Conservation (phyloP, 1,140 invertebrate species). For the Nymphalis io region DNA sequence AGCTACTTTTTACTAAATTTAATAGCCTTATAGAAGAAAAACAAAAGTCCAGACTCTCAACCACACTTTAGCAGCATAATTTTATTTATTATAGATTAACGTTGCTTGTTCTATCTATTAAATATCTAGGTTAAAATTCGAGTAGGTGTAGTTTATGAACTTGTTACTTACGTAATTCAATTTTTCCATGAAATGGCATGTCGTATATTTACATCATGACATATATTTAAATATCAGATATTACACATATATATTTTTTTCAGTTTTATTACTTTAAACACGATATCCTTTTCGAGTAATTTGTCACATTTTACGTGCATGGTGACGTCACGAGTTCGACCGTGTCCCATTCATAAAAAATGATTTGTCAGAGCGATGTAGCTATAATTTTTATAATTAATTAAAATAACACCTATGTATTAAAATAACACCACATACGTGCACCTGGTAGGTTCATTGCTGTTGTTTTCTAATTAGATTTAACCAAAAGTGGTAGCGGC, state of each 20-base stretch:
- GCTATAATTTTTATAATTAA: neutral
- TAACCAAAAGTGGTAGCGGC: too few relatives aligned
- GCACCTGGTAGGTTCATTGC: neutral
- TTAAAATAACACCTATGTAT: neutral
- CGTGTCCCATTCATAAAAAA: neutral
- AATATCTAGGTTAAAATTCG: neutral
- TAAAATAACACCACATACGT: neutral
- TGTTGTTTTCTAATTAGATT: too few relatives aligned
- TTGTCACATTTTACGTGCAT: neutral
- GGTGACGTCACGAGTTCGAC: neutral
- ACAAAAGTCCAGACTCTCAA: too few relatives aligned
- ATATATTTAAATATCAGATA: too few relatives aligned
- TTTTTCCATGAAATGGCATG: neutral
- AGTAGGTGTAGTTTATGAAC: conserved; percentile 4
- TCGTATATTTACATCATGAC: too few relatives aligned
- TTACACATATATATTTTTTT: too few relatives aligned
- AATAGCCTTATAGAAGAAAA: too few relatives aligned
- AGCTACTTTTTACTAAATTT: too few relatives aligned
- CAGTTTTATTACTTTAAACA: too few relatives aligned
- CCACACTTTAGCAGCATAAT: too few relatives aligned
- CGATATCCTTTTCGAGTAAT: neutral
- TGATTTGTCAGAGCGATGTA: neutral
- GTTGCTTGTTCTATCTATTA: too few relatives aligned
- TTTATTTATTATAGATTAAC: too few relatives aligned
- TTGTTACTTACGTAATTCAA: neutral